Base-by-base conservation (phyloP, 2,113 vertebrate species). In the Bombycilla garrulus region DNA sequence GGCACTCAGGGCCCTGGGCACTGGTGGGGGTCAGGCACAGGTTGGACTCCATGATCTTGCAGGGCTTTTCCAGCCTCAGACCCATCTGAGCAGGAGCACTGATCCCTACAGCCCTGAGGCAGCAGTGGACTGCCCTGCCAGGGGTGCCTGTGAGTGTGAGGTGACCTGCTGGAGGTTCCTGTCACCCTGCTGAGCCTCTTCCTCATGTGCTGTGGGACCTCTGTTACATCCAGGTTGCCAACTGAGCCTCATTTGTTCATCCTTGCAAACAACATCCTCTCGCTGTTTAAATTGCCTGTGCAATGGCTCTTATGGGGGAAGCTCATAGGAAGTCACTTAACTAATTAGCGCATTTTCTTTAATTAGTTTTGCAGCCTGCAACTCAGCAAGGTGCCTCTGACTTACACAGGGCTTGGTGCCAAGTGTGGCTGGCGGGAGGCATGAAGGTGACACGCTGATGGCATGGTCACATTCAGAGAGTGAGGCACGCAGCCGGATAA, bases 331-430 rank as follows among this genome's bases (percentile, higher is more conserved):
- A 91, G 61, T 62, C 48, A 17, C 11, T 65, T 84, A 62, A 73
- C 21, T 90, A 67, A 95, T 95, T 72, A 84, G 73, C 9, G 0
- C 50, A 3, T 80, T 65, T 72, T 60, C 71, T 74, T 60, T 72
- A 89, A 91, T 93, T 72, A 92, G 57, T 24, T 62, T 23, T 92
- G 77, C 77, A 91, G 83, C 31, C 53, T 92, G 86, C 69, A 53
- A 0, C 53, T 86, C 76, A 67, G 57, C 61, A 42, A 65, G 81
- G 70, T 72, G 80, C 79, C 76, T 86, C 18, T 92, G 67, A 22
- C 78, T 72, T 74, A 5, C 1, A 5, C 31, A 51, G 81, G 31
- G 29, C 69, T 69, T 25, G 28, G 70, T 48, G 81, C 89, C 78
- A 35, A 45, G 70, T 1, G 77, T 76, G 29, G 94, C 89, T 95